Base-by-base conservation (phyloP, 37 sponge, comb jelly and placozoan species). In the Haliclona indistincta region DNA sequence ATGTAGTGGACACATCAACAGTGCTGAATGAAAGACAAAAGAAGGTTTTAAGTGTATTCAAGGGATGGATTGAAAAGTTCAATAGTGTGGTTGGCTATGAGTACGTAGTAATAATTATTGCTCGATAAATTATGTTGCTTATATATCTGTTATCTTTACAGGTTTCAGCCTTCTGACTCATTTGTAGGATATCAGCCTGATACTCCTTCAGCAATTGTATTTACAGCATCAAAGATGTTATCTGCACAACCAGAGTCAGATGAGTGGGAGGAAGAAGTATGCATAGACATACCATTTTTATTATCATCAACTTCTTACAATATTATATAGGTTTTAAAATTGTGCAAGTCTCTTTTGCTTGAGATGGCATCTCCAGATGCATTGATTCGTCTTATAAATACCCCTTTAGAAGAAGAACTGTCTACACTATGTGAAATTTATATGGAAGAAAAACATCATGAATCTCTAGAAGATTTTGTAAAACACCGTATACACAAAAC, bases 1-100 rank as follows among this genome's bases (percentile, higher is more conserved):
- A 90, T 30, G 70, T 83, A 42, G 77, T 90, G 26, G 80, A 56
- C 20, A 79, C 74, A 43, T 86, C 86, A 37, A 79, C 74, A 17
- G 54, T 86, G 22, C 58, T 83, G 13, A 35, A 43, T 28, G 45
- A 71, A 4, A 49, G 33, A 36, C 81, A 86, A 49, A 41, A 54
- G 10, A 38, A 53, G 20, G 22, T 81, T 6, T 34, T 58, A 13
- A 20, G 65, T 4, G 22, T 7, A 0, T 43, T 86, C 2, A 29
- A 71, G 1, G 32, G 32, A 32, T 86, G 87, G 87, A 37, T 67
- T 43, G 25, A 41, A 25, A 70, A 70, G 30, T 44, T 70, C 7
- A 33, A n/a, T 0, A 5, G 34, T 34, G 5, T 8, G 30, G 62
- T 34, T 60, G 62, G 34, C 34, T 20, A 60, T n/a, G n/a, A n/a